Evolutionary conservation across 37 sponge, comb jelly and placozoan species (phyloP).

Genomic region (Cliona cf. orientalis): DNA sequence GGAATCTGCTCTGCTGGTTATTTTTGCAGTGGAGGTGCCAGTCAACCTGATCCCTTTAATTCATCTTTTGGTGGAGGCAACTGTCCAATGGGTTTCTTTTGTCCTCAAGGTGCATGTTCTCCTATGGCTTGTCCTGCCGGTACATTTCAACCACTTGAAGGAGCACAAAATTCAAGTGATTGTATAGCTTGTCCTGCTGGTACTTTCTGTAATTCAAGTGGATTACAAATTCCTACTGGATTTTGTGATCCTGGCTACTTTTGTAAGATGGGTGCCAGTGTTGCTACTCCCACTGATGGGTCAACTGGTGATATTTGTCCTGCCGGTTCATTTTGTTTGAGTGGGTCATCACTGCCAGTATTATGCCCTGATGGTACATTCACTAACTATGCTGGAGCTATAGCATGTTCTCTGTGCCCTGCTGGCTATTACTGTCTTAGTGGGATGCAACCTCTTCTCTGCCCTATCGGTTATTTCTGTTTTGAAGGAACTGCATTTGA

Average conservation of each 20-base stretch:
- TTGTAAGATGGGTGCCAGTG: background rate
- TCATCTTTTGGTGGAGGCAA: background rate
- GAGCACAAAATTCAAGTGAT: background rate
- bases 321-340: background rate
- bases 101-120: background rate
- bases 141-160: background rate
- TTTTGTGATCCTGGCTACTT: background rate
- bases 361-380: background rate
- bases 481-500: background rate
- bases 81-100: background rate
- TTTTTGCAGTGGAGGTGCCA: background rate
- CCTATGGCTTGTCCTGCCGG: background rate
- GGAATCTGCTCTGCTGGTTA: background rate
- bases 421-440: background rate
- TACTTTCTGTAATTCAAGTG: background rate
- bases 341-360: background rate
- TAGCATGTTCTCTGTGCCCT: background rate
- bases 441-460: background rate
- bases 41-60: background rate
- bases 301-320: background rate
- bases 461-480: background rate
- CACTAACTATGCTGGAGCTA: background rate
- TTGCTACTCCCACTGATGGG: constrained; percentile 1
- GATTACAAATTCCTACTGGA: background rate
- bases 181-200: background rate